Evolutionary conservation across 2,888 invertebrate genomes (phyloP).

Genomic region (Tetragonisca angustula): DNA sequence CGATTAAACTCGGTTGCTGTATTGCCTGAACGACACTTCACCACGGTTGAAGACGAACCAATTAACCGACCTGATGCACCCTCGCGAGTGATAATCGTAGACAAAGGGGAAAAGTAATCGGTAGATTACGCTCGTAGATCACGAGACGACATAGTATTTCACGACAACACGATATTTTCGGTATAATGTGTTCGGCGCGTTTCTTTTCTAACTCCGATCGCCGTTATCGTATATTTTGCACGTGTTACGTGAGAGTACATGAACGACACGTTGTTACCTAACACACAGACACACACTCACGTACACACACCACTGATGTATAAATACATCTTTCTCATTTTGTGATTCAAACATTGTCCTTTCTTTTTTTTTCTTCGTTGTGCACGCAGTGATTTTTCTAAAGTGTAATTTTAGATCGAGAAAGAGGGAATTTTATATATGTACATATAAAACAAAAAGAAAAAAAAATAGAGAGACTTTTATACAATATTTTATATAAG

Average conservation of each 20-base stretch:
- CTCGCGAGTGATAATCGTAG: background rate
- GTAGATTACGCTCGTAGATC: background rate
- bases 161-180: slow-evolving; percentile 18
- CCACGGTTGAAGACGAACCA: slow-evolving; percentile 27
- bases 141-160: slow-evolving; percentile 8
- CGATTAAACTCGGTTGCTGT: background rate
- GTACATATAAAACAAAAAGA: too few relatives aligned
- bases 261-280: too few relatives aligned
- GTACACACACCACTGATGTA: too few relatives aligned
- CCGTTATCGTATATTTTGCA: background rate
- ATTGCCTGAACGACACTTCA: slow-evolving; percentile 1
- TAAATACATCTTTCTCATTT: background rate
- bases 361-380: background rate
- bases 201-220: background rate
- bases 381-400: background rate
- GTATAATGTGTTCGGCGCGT: slow-evolving; percentile 1
- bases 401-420: background rate
- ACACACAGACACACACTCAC: too few relatives aligned
- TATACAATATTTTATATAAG: background rate
- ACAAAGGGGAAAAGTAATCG: background rate
- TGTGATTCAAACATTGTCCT: background rate
- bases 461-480: background rate
- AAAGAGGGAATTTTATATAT: background rate
- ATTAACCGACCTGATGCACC: slow-evolving; percentile 2
- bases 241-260: background rate